phyloP scores from a whole-genome alignment of 2,888 invertebrate genomes.

The Mimachlamys varia region DNA sequence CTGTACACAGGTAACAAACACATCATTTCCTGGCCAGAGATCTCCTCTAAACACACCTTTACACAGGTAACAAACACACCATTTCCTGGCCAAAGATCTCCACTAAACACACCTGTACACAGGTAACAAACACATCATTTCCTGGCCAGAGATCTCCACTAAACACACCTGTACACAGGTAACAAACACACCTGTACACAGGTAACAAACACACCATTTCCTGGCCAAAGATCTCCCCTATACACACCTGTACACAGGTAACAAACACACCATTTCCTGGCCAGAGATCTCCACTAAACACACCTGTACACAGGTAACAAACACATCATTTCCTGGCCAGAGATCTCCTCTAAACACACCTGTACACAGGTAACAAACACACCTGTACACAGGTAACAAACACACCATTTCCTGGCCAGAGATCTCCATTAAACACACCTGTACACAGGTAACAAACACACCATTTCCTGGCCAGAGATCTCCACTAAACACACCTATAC shows the following conservation, averaged over 20 bases:
- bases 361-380: too few relatives aligned
- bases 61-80: neutral
- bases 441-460: neutral
- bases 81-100: slow-evolving; percentile 2
- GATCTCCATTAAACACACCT: neutral
- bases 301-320: neutral
- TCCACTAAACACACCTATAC: neutral
- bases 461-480: slow-evolving; percentile 16
- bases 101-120: neutral
- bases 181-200: too few relatives aligned
- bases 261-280: slow-evolving; percentile 20
- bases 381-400: neutral
- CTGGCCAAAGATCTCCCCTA: neutral
- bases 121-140: neutral
- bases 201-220: slow-evolving; percentile 2
- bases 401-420: slow-evolving; percentile 20
- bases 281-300: neutral
- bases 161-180: neutral
- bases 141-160: neutral
- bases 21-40: slow-evolving; percentile 6
- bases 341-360: neutral
- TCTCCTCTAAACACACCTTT: neutral
- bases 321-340: slow-evolving; percentile 16
- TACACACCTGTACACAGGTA: neutral
- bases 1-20: neutral